Evolutionary conservation across 1,140 invertebrate genomes (phyloP), one percentile per base, ranked within the genome.

Genomic region (Drosophila kepulauana): DNA sequence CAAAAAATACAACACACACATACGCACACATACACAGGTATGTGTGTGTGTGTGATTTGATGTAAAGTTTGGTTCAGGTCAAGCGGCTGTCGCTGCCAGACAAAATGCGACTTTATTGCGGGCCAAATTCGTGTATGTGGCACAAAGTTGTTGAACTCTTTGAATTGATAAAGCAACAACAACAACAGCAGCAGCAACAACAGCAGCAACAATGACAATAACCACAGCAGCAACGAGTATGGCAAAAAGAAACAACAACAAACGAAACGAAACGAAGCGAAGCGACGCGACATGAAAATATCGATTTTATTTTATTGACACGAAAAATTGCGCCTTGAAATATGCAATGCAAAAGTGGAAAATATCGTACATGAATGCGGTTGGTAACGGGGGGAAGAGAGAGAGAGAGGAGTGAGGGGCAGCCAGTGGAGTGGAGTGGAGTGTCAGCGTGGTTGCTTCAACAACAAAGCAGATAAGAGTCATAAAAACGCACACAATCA

Each of bases 281-380:
- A 49, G 45, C 65, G 48, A 57, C 48, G 38, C 46, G 30, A 66
- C 41, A 45, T 45, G 65, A 52, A 43, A 68, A 75, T 81, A 87
- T 87, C 79, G 84, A 87, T 87, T 82, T 82, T 82, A 79, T 79
- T 77, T 87, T 87, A 87, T 87, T 82, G 82, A 87, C 82, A 80
- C 79, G 71, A 87, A 86, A 82, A 87, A 74, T 82, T 87, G 79
- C 82, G 84, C 84, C 82, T 87, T 87, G 76, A 87, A 87, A 86
- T 86, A 86, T 82, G 76, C 82, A 87, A 77, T 82, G 77, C 66
- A 77, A 74, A 72, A 85, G 73, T 80, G 77, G 73, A 79, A 84
- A 84, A 80, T 79, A 62, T 8, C 6, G 20, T 25, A 25, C 76
- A 65, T 56, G 59, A 65, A 20, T 38, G 38, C 20, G 20, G 20